phyloP scores from a whole-genome alignment of 2,113 vertebrate genomes.

The Entosphenus tridentatus region DNA sequence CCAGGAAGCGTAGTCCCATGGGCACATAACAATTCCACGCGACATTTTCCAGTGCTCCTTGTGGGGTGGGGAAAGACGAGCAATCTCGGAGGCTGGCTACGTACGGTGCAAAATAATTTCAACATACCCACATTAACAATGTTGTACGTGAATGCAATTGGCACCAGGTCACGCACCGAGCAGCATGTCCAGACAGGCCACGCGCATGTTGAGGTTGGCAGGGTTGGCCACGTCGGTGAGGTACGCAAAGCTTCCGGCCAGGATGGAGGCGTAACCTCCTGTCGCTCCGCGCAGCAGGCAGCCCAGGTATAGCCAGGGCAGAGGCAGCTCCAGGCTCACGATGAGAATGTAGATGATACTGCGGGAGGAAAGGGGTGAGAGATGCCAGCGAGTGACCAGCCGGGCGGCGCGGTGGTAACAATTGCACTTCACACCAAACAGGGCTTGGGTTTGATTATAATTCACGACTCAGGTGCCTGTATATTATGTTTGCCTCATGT shows the following conservation, averaged over 20 bases:
- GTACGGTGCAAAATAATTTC: too few relatives aligned
- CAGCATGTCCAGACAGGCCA: constrained; percentile 1
- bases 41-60: too few relatives aligned
- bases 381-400: not conserved
- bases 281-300: not conserved
- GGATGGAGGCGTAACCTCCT: not conserved
- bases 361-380: not conserved
- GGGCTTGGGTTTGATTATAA: not conserved
- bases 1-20: too few relatives aligned
- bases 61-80: too few relatives aligned
- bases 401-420: not conserved
- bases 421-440: not conserved
- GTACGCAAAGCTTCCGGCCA: constrained; percentile 2
- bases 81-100: too few relatives aligned
- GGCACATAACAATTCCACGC: too few relatives aligned
- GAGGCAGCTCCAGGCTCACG: not conserved
- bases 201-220: constrained; percentile 2
- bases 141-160: too few relatives aligned
- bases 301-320: not conserved
- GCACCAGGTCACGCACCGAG: not conserved
- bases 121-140: too few relatives aligned
- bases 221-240: not conserved
- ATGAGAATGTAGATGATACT: not conserved
- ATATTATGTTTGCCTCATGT: not conserved
- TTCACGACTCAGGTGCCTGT: not conserved